Conservation (phyloP, 2,113 vertebrate genomes). For the Plecotus auritus region DNA sequence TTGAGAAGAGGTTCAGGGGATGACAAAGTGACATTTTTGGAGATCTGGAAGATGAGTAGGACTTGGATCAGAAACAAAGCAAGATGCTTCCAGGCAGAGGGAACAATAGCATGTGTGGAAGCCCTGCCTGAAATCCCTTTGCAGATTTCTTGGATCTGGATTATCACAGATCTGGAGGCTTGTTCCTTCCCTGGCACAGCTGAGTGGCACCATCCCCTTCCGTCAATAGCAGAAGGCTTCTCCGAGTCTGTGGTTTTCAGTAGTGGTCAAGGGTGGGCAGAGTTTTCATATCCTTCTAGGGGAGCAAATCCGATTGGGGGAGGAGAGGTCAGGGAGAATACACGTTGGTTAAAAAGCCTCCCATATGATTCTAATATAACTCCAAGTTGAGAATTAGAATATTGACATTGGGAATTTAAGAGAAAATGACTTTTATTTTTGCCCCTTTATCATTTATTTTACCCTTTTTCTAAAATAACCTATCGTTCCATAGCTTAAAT, state of each 20-base stretch:
- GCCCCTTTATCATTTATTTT: background rate
- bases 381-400: conserved; percentile 15
- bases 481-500: background rate
- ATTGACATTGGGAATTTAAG: background rate
- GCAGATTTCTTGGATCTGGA: background rate
- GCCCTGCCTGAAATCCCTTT: background rate
- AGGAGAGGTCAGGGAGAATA: background rate
- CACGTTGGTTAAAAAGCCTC: background rate
- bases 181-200: background rate
- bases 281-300: background rate
- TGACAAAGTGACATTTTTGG: background rate
- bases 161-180: background rate
- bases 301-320: background rate
- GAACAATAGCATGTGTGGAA: background rate
- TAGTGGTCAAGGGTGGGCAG: background rate
- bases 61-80: background rate
- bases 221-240: background rate
- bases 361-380: background rate
- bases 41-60: background rate
- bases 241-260: background rate
- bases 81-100: background rate
- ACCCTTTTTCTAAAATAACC: background rate
- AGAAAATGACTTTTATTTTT: background rate
- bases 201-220: background rate
- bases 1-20: background rate